These are phyloP conservation scores for Tipula confusa DNA, from an alignment of 2,888 invertebrate species.

Conservation along the genomic window DNA sequence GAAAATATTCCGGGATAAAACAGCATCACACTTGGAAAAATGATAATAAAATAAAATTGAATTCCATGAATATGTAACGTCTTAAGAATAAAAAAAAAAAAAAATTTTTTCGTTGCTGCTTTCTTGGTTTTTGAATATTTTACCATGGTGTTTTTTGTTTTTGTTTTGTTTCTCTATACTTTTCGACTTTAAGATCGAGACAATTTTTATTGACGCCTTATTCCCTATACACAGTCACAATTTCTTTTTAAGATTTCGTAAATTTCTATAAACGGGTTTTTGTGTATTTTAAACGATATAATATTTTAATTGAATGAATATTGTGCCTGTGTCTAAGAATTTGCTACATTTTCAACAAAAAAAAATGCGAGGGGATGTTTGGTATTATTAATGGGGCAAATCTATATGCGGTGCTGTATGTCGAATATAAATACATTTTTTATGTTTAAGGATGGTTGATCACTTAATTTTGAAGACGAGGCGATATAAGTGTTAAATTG, in stretches of 20 bases:
- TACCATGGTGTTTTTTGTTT: background rate
- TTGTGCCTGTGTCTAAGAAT: background rate
- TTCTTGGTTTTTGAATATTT: background rate
- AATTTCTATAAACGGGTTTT: background rate
- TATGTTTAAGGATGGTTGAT: background rate
- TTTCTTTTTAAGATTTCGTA: background rate
- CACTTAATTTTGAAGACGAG: background rate
- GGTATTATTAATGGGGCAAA: background rate
- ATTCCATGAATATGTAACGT: conserved; percentile 20
- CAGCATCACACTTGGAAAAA: conserved; percentile 20
- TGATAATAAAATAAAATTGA: conserved; percentile 20
- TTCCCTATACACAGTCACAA: background rate
- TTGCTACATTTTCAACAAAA: background rate
- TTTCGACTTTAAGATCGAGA: background rate
- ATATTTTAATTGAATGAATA: conserved; percentile 20
- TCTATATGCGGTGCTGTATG: background rate
- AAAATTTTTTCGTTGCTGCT: background rate
- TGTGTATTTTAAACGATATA: background rate
- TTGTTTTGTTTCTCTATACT: background rate
- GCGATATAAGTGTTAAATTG: background rate
- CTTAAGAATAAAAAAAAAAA: background rate
- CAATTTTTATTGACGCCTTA: conserved; percentile 5
- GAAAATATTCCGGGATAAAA: background rate
- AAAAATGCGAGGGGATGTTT: background rate
- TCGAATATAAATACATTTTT: background rate